Conservation (phyloP, 2,797 vertebrate species). For the Labroides dimidiatus region DNA sequence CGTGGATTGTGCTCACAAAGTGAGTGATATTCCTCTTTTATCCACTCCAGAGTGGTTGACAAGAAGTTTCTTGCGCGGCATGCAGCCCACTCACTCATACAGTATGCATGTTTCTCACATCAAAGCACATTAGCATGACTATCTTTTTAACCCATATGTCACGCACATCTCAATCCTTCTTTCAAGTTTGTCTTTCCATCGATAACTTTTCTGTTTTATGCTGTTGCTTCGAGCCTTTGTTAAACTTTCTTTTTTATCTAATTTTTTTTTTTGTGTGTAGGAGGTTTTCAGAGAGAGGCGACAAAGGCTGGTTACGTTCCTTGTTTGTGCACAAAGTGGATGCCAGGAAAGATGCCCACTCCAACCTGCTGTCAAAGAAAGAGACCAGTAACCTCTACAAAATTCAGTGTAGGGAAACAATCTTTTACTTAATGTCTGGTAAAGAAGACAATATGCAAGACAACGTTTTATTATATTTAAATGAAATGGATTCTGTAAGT, state of each 20-base stretch:
- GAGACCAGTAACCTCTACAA: slow-evolving; percentile 97
- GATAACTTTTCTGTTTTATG: slow-evolving; percentile 47
- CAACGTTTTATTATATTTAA: slow-evolving; percentile 15
- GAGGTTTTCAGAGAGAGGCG: slow-evolving; percentile 85
- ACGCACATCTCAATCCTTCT: slow-evolving; percentile 39
- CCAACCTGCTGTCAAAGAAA: slow-evolving; percentile 95
- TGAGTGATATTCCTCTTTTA: slow-evolving; percentile 26
- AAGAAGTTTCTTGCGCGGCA: slow-evolving; percentile 33
- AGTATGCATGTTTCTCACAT: slow-evolving; percentile 56
- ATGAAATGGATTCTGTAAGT: slow-evolving; percentile 35
- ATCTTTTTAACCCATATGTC: slow-evolving; percentile 55
- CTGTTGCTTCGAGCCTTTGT: slow-evolving; percentile 58
- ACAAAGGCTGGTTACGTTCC: slow-evolving; percentile 94
- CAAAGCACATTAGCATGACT: slow-evolving; percentile 64
- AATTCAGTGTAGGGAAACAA: slow-evolving; percentile 90
- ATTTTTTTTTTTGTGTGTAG: slow-evolving; percentile 73
- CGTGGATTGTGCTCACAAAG: slow-evolving; percentile 22
- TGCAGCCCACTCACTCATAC: slow-evolving; percentile 64
- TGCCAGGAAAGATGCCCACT: slow-evolving; percentile 95
- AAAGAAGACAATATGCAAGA: slow-evolving; percentile 5
- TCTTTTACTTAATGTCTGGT: slow-evolving; percentile 13
- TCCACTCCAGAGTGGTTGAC: slow-evolving; percentile 38
- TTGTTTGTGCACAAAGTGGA: slow-evolving; percentile 94
- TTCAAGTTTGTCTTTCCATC: slow-evolving; percentile 40
- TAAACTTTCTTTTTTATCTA: slow-evolving; percentile 67